phyloP scores from a whole-genome alignment of 2,113 vertebrate genomes.

The Hyaena hyaena region DNA sequence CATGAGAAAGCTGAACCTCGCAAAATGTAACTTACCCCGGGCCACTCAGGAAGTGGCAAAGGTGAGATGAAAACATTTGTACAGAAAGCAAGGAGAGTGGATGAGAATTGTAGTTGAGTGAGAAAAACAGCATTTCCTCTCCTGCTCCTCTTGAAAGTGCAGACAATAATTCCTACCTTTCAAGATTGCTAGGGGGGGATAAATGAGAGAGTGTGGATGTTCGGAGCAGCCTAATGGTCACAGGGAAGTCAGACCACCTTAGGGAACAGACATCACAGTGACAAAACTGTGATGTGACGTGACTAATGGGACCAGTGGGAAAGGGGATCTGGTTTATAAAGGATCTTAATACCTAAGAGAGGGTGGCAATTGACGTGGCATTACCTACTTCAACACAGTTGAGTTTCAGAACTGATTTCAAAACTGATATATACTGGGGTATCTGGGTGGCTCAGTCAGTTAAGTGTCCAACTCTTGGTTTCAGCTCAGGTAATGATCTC shows the following conservation, averaged over 20 bases:
- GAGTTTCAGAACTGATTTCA: constrained; percentile 37
- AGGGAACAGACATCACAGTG: neutral
- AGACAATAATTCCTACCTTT: constrained; percentile 41
- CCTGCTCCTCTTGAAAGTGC: neutral
- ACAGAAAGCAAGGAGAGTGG: neutral
- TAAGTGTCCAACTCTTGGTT: too few species aligned
- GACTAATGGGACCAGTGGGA: neutral
- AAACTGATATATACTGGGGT: neutral
- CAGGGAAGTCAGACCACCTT: neutral
- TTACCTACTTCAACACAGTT: neutral
- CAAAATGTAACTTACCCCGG: neutral
- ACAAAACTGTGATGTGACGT: neutral
- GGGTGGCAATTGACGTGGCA: neutral
- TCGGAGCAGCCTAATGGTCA: neutral
- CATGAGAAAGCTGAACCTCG: neutral
- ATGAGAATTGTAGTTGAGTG: neutral
- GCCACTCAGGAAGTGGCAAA: neutral
- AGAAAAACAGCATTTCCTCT: neutral
- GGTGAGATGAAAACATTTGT: neutral
- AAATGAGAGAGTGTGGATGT: neutral
- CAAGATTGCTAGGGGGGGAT: neutral
- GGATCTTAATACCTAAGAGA: neutral
- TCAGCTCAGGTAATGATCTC: too few species aligned
- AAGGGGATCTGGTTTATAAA: neutral
- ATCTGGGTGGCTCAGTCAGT: too few species aligned